These are phyloP conservation scores for Urocynchramus pylzowi DNA, from an alignment of 2,113 vertebrate genomes.

Conservation along the genomic window DNA sequence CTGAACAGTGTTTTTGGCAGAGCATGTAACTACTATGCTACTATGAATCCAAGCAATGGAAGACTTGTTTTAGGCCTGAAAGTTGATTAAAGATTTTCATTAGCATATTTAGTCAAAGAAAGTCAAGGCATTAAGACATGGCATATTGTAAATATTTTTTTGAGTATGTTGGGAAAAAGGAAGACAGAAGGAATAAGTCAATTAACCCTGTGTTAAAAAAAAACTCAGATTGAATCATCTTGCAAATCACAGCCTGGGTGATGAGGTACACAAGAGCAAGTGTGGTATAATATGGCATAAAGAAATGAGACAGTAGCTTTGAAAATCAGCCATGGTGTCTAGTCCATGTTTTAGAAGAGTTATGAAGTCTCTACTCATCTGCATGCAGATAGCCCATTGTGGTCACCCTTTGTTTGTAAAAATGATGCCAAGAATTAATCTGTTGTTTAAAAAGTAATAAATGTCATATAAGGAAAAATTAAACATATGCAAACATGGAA, in stretches of 20 bases:
- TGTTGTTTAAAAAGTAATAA: neutral
- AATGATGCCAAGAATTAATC: neutral
- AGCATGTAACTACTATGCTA: neutral
- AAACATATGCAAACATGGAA: neutral
- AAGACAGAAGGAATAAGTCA: neutral
- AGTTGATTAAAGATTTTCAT: neutral
- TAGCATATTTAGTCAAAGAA: neutral
- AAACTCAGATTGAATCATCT: neutral
- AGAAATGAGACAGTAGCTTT: neutral
- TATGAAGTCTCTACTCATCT: neutral
- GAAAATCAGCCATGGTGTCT: neutral
- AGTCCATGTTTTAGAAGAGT: neutral
- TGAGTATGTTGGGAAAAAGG: neutral
- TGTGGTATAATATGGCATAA: neutral
- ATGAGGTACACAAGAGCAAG: neutral
- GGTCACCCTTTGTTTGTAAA: neutral
- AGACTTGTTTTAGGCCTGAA: neutral
- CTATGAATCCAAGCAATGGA: neutral
- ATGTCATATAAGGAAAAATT: neutral
- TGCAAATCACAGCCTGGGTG: neutral
- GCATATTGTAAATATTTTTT: neutral
- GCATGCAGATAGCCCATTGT: neutral
- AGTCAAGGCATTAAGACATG: neutral
- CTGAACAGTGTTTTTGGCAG: neutral
- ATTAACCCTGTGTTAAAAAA: neutral